Base-by-base conservation (phyloP, 2,113 vertebrate genomes). In the Gymnocephalus cernua region DNA sequence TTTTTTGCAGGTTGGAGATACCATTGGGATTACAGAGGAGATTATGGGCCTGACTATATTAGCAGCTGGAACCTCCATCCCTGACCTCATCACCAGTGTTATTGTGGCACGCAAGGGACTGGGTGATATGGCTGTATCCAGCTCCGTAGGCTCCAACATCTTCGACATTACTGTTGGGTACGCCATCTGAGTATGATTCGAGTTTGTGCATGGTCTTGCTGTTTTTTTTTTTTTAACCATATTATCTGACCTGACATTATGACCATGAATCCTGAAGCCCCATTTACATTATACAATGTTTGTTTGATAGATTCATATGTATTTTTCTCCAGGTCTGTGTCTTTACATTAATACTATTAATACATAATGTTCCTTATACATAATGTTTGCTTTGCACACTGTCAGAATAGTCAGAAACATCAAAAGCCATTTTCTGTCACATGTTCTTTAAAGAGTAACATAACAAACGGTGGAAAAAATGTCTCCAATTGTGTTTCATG, bases 161-260 rank as follows among this genome's bases (percentile, higher is more conserved):
- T 99, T 99, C 91, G 97, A 99, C 95, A 99, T 99, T 85, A 99
- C 97, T 7, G 97, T 99, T 44, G 97, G 97, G 97, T 99, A 93
- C 2, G 89, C 5, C 25, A 21, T 67, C 58, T 61, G 41, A 47
- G n/a, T 47, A 13, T 0, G 3, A 38, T 61, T 23, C 56, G 44
- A 65, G 21, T 35, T 23, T 50, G 53, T 47, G 59, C 32, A 21
- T 5, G 32, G 19, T 41, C 11, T 14, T n/a, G 19, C 57, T 35
- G 29, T 12, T 10, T 1, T 41, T 41, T 1, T 38, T 38, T 16
- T 35, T 19, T 11, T 35, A 32, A 35, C 32, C 58, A 6, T 47
- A 16, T 47, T 47, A 16, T 47, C 23, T 44, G 32, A 32, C 61
- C 9, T 18, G 8, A 75, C 18, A 51, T 51, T 18, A 62, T 18